Base-by-base conservation (phyloP, 2,888 invertebrate species). In the Plusia festucae region DNA sequence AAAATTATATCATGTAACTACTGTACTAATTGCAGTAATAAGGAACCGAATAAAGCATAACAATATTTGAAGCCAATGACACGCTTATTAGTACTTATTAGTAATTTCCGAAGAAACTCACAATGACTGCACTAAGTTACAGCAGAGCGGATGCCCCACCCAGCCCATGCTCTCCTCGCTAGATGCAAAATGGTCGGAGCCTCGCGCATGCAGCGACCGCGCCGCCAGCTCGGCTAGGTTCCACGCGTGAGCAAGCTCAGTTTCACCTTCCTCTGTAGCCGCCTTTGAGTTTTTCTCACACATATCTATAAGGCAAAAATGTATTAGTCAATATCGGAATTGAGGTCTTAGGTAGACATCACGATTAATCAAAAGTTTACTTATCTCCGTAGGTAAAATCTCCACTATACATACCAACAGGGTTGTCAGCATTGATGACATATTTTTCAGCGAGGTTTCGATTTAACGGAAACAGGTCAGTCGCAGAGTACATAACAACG, bases 221-320 rank as follows among this genome's bases (percentile, higher is more conserved):
- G 96, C 96, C 32, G 97, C 96, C 60, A 98, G 93, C 75, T 97
- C 97, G 1, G 98, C 97, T 77, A 99, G 93, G 32, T 96, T 96
- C 99, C 99, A 99, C 51, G 98, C 97, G 90, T 98, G 98, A 16
- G 98, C 97, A 65, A 99, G 92, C 90, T 99, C 99, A 60, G 96
- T 95, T 58, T 98, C 96, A 0, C 98, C 98, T 58, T 96, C 95
- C 5, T 96, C 96, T 13, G 97, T 97, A 6, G 98, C 98, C 2
- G 97, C 96, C 78, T 96, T 96, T 0, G 97, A 97, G 92, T 99
- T 99, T 78, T 96, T 96, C 60, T 96, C 96, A 85, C 99, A 99
- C 95, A 98, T 98, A 15, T 96, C 96, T 88, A 78, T 20, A 15
- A 8, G 18, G 53, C 15, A 40, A 3, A n/a, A n/a, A n/a, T n/a